Evolutionary conservation across 2,797 vertebrate species (phyloP), one percentile per base, ranked within the genome.

Genomic region (Sebastes baramenuke): DNA sequence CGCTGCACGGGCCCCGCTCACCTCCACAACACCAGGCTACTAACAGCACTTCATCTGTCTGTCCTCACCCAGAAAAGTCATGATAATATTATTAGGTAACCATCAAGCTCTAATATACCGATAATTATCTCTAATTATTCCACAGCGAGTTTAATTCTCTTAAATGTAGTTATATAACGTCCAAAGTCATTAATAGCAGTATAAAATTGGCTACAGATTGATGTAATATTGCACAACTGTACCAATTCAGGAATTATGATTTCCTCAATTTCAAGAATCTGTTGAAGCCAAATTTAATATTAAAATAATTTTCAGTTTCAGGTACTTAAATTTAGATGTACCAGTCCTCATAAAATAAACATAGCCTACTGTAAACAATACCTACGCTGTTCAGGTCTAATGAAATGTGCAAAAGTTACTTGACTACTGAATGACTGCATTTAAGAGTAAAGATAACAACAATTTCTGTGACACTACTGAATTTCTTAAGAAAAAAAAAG

Each of bases 11-110:
- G 84, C 91, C 90, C 82, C 68, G 89, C 90, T 92, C 91, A 92
- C 92, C 93, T 94, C 79, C 38, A 92, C 90, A 93, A 93, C 94
- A 90, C 87, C 87, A 61, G 61, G 69, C 92, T 72, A 79, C 85
- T 77, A 92, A 94, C 92, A 94, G 91, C 91, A 86, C 83, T 93
- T 89, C 89, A 93, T 93, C 92, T 92, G 93, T 93, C 90, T 86
- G 80, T 84, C 87, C 83, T 82, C 78, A 86, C 87, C 88, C 81
- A 74, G 80, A 90, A 86, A 81, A 84, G 62, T 77, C 86, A 49
- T 55, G 81, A 91, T 87, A 70, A 88, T 85, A 80, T 90, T 90
- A 87, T 87, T 84, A 89, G 70, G 80, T 69, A 64, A 38, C 24
- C 64, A 29, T 80, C 55, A 75, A 68, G 58, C 46, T 76, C 85